Evolutionary conservation across 2,888 invertebrate species (phyloP).

Genomic region (Subacronicta megacephala): DNA sequence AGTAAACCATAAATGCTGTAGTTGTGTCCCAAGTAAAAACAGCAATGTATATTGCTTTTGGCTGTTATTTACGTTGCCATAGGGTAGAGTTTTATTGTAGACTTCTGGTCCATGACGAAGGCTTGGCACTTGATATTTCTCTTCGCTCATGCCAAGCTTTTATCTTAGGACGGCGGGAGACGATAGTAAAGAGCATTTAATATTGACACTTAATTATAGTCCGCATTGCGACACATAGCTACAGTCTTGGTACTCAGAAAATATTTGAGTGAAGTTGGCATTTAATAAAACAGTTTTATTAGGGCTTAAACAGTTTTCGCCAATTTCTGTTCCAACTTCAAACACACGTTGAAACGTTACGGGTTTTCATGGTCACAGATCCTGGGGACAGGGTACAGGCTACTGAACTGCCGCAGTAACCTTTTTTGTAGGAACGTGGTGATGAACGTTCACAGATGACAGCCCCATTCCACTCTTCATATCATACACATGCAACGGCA

Average conservation of each 20-base stretch:
- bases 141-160: slow-evolving; percentile 18
- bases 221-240: slow-evolving; percentile 34
- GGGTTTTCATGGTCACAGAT: too few species aligned
- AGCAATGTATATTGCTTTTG: not conserved
- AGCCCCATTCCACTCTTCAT: too few species aligned
- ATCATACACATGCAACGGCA: too few species aligned
- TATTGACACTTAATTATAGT: slow-evolving; percentile 37
- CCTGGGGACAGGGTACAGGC: too few species aligned
- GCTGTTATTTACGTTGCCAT: slow-evolving; percentile 5
- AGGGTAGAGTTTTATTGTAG: slow-evolving; percentile 12
- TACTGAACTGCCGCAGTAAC: too few species aligned
- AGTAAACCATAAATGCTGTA: too few species aligned
- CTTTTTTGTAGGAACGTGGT: too few species aligned
- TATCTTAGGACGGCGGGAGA: slow-evolving; percentile 2
- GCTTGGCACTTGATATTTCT: slow-evolving; percentile 25
- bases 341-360: too few species aligned
- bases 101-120: slow-evolving; percentile 19
- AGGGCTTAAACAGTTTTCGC: not conserved
- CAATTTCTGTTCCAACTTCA: too few species aligned
- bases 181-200: slow-evolving; percentile 14
- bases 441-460: too few species aligned
- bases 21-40: too few species aligned
- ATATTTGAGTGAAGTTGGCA: slow-evolving; percentile 1
- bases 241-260: not conserved
- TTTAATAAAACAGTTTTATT: not conserved